Evolutionary conservation across 2,888 invertebrate species (phyloP), one percentile per base, ranked within the genome.

Genomic region (Leistus spinibarbis): DNA sequence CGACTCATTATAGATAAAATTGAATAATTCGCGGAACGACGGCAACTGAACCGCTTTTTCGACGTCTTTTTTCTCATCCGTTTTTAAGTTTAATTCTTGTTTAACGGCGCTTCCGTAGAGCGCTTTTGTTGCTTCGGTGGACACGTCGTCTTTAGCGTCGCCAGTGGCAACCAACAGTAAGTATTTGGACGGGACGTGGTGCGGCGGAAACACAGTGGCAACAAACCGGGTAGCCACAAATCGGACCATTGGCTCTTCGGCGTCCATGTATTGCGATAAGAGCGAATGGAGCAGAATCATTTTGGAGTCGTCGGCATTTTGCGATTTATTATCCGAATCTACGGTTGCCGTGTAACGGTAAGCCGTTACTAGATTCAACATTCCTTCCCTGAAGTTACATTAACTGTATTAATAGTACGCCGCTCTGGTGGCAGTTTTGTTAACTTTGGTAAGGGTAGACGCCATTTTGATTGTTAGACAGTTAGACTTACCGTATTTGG

Each of bases 171-270:
- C 84, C 17, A 97, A 87, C 70, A 97, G 85, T 9, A 96, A 86
- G 83, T 93, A 96, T 81, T 95, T 89, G 0, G 96, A 93, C 0
- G 95, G 93, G 0, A 94, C 91, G 84, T 95, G 94, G 81, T 93
- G 90, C 40, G 90, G 88, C 0, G 95, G 94, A 85, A 96, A 97
- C 78, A 96, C 93, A 5, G 90, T 90, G 2, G 93, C 91, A 0
- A 95, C 89, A 81, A 95, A 96, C 76, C 94, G 90, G 81, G 93
- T 94, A 2, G 95, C 94, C 54, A 95, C 92, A 85, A 94, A 93
- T 76, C 97, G 89, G 54, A 93, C 92, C 87, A 94, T 93, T 1
- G 92, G 88, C 80, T 95, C 92, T 17, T 93, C 92, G 54, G 91
- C 90, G 86, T 93, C 89, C 82, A 95, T 91, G 86, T 94, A 91